phyloP scores from a whole-genome alignment of 2,113 vertebrate species.

The Ptilonorhynchus violaceus region DNA sequence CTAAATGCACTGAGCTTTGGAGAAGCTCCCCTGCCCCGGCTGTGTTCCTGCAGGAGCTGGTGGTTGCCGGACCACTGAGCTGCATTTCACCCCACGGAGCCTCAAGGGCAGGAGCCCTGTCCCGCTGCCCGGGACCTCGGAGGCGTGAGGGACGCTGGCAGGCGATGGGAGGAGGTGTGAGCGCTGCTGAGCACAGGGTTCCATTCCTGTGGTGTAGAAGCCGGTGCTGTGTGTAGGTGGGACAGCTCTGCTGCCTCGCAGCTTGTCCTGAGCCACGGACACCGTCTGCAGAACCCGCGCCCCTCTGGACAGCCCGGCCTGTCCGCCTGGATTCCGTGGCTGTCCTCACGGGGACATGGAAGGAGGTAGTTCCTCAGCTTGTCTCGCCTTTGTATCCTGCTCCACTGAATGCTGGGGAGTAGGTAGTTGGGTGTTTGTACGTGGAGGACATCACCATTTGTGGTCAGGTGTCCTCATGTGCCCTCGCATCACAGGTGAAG shows the following conservation, averaged over 20 bases:
- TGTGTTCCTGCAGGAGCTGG: neutral
- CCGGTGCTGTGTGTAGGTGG: accelerated
- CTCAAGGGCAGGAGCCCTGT: constrained; percentile 72
- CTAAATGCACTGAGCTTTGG: constrained; percentile 25
- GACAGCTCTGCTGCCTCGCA: accelerated
- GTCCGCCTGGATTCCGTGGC: neutral
- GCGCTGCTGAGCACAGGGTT: neutral
- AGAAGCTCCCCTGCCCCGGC: neutral
- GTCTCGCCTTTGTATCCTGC: neutral
- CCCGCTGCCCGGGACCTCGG: constrained; percentile 70
- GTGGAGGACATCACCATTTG: neutral
- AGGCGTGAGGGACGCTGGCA: neutral
- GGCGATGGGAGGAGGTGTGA: neutral
- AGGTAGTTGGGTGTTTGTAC: neutral
- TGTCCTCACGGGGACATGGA: neutral
- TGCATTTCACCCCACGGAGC: constrained; percentile 72
- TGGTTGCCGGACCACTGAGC: neutral
- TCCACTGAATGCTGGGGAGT: neutral
- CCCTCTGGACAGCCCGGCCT: accelerated
- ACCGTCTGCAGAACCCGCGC: accelerated
- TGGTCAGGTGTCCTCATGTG: neutral
- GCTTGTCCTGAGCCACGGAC: neutral
- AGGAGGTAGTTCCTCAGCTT: neutral
- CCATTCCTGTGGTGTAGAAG: accelerated
- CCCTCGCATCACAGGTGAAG: neutral